Percentiles rank a stretch among this genome's conserved stretches.
Conservation (phyloP, 2,888 invertebrate genomes). For the Aphidius colemani region DNA sequence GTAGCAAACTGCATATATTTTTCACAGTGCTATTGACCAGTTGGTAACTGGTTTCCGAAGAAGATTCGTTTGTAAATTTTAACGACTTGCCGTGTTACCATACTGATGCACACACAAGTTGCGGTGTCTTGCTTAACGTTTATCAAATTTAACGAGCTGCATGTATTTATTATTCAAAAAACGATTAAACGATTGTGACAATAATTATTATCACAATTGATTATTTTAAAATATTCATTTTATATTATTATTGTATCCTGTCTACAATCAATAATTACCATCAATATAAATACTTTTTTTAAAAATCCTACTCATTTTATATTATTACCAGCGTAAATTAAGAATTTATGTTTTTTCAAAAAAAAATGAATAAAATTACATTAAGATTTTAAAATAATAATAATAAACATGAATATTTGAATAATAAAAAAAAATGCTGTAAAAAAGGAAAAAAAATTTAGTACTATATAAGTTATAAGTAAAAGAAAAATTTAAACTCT, state of each 20-base stretch:
- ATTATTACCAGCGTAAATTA: not conserved
- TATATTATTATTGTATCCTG: not conserved
- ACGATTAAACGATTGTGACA: constrained; percentile 15
- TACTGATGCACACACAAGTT: not conserved
- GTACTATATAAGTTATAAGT: constrained; percentile 5
- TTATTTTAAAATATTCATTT: not conserved
- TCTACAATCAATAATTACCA: constrained; percentile 9
- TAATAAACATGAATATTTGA: too few species aligned
- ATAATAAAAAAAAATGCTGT: constrained; percentile 5
- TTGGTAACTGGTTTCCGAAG: constrained; percentile 7
- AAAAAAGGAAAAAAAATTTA: constrained; percentile 10
- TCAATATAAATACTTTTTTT: too few species aligned
- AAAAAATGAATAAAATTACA: not conserved
- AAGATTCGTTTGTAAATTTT: not conserved
- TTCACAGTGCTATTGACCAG: not conserved
- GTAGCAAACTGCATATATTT: too few species aligned
- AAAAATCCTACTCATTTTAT: too few species aligned
- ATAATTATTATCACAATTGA: constrained; percentile 8
- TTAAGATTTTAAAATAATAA: constrained; percentile 1
- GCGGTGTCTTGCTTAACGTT: not conserved
- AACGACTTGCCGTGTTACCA: not conserved
- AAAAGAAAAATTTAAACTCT: constrained; percentile 4
- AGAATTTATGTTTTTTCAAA: not conserved
- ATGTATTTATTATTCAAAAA: constrained; percentile 7
- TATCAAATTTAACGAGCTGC: constrained; percentile 7